Percentiles rank a stretch among this genome's conserved stretches.
Evolutionary conservation across 2,797 vertebrate species (phyloP).

Genomic region (Sebastolobus altivelis): DNA sequence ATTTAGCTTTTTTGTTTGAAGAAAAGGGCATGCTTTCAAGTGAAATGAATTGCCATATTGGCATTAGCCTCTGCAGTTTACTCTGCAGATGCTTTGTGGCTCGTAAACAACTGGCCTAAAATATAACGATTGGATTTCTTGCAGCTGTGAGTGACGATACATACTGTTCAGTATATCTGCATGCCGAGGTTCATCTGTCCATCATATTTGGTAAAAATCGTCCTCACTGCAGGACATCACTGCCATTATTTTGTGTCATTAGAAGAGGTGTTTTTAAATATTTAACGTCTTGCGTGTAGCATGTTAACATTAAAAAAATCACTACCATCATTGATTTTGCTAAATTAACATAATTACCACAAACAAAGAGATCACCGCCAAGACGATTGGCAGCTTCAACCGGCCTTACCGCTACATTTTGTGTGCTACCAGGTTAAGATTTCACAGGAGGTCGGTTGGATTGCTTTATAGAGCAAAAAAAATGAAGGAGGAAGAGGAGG

Average conservation of each 20-base stretch:
- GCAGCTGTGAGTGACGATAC: neutral
- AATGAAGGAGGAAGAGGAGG: slow-evolving; percentile 20
- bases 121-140: neutral
- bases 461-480: slow-evolving; percentile 38
- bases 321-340: slow-evolving; percentile 6
- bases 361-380: slow-evolving; percentile 44
- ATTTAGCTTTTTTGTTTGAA: neutral
- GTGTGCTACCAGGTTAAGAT: slow-evolving; percentile 18
- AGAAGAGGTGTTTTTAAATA: slow-evolving; percentile 10
- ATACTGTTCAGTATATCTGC: neutral
- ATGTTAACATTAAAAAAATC: slow-evolving; percentile 18
- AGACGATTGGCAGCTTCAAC: slow-evolving; percentile 39
- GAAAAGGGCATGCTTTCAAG: neutral
- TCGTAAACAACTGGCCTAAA: neutral
- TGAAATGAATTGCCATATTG: neutral
- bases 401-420: slow-evolving; percentile 16
- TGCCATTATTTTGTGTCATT: neutral
- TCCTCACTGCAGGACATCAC: neutral
- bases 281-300: neutral
- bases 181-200: neutral
- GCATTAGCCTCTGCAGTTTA: neutral
- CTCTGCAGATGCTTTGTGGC: neutral
- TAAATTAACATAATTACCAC: slow-evolving; percentile 29
- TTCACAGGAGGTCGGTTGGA: slow-evolving; percentile 43
- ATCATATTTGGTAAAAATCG: neutral